Evolutionary conservation across 2,888 invertebrate species (phyloP), one percentile per base, ranked within the genome.

Genomic region (Melikaiella ostensackeni): DNA sequence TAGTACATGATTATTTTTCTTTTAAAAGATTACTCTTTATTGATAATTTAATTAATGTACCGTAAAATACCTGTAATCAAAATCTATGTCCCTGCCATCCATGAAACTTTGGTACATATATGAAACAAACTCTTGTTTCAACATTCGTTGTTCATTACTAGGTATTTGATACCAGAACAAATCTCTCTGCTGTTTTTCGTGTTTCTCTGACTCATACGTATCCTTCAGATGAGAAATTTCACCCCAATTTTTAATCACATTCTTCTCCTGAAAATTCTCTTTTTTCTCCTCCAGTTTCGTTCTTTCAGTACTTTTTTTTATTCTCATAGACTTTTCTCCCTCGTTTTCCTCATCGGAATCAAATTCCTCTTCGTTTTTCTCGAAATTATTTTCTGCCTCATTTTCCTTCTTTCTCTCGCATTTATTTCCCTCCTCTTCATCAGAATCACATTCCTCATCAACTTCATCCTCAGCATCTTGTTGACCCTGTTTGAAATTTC

Each of bases 51-150:
- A 75, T 6, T 75, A 33, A 78, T 62, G 61, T 50, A 80, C 38
- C 74, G 16, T 66, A 35, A 21, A 63, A 74, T 88, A 93, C 93
- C 92, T 92, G 88, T 98, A 98, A 91, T 98, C 97, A 92, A 97
- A 96, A 82, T 97, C 96, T 75, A 90, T 88, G 91, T 98, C 98
- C 87, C 95, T 94, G 0, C 98, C 98, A 81, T 95, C 94, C 57
- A 98, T 91, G 90, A 98, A 98, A 87, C 94, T 95, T 84, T 95
- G 94, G 88, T 96, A 96, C 97, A 98, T 97, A 83, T 95, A 94
- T 63, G 96, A 95, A 9, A 95, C 91, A 90, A 98, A 98, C 91
- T 98, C 98, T 86, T 96, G 94, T 77, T 94, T 93, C 2, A 98
- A 91, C 62, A 97, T 91, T 79, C 93, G 92, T 81, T 94, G 93